Base-by-base conservation (phyloP, 2,888 invertebrate species). In the Molorchus minor region DNA sequence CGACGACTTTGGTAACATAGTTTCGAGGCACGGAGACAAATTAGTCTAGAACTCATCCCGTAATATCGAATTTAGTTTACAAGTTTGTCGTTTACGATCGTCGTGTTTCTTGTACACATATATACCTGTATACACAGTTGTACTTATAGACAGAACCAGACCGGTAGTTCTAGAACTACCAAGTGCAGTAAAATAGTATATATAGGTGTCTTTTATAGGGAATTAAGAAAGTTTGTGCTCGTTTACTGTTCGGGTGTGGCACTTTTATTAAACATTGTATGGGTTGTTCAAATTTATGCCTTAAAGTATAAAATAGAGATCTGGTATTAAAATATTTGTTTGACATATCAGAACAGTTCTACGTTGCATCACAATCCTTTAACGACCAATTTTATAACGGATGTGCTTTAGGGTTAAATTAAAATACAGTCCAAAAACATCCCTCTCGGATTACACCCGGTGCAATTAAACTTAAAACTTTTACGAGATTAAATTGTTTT, bases 181-280 rank as follows among this genome's bases (percentile, higher is more conserved):
- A 41, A 19, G 30, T 36, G 19, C 10, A 52, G 30, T 52, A 52
- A 52, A 41, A 41, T 13, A 41, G 29, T 16, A 19, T 16, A 20
- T 52, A 41, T 52, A 52, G 41, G 52, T 52, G 52, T 5, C 8
- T 52, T 41, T 52, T 52, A 52, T 52, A 30, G 30, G 41, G 25
- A 29, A 52, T 41, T 52, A 41, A 15, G 40, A 19, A 12, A 30
- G 30, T 20, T 40, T 2, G 41, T 1, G n/a, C 12, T 8, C 5
- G 29, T 29, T 38, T 13, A 20, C 29, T 33, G 13, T 25, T 21
- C 16, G 17, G 10, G 35, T 13, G 21, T 47, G 4, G 12, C 13
- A 35, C 35, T 13, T 36, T 47, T 13, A 19, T 35, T 2, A 20
- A 8, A 52, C 52, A 52, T 29, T 52, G 52, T 52, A 52, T 17